These are phyloP conservation scores for Periophthalmus magnuspinnatus DNA, from an alignment of 2,797 vertebrate species.

Conservation along the genomic window DNA sequence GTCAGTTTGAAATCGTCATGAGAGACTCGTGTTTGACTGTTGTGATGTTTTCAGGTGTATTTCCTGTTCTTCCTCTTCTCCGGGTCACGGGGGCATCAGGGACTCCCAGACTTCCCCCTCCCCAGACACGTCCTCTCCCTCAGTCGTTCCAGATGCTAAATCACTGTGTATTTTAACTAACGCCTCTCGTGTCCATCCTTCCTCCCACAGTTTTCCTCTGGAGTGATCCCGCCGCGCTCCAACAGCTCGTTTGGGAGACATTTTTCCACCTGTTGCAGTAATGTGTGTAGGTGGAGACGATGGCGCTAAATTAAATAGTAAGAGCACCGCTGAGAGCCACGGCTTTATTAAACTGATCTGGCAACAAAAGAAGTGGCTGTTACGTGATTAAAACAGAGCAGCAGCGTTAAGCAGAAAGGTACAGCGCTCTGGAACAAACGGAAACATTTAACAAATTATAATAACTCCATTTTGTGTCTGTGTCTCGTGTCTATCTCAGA, in stretches of 20 bases:
- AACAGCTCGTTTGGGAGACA: constrained; percentile 11
- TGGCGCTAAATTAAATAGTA: constrained; percentile 7
- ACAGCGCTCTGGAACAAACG: background rate
- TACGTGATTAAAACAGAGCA: constrained; percentile 2
- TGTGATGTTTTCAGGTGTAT: too few relatives aligned
- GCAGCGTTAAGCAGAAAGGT: background rate
- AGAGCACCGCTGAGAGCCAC: background rate
- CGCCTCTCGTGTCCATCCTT: background rate
- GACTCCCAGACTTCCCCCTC: too few relatives aligned
- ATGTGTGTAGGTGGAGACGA: constrained; percentile 13
- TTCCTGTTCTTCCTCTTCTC: too few relatives aligned
- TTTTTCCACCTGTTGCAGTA: constrained; percentile 23
- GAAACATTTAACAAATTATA: background rate
- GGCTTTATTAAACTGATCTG: constrained; percentile 2
- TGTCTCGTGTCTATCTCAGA: too few relatives aligned
- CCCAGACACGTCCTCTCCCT: too few relatives aligned
- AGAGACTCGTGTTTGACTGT: too few relatives aligned
- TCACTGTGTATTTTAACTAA: background rate
- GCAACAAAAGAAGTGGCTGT: constrained; percentile 8
- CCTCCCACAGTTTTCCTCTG: background rate
- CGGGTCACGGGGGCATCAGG: too few relatives aligned
- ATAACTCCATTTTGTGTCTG: too few relatives aligned
- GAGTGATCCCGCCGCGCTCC: background rate
- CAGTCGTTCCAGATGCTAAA: background rate
- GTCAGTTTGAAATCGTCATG: too few relatives aligned